These are phyloP conservation scores for Cyaniris semiargus DNA, from an alignment of 2,888 invertebrate species.

Conservation along the genomic window DNA sequence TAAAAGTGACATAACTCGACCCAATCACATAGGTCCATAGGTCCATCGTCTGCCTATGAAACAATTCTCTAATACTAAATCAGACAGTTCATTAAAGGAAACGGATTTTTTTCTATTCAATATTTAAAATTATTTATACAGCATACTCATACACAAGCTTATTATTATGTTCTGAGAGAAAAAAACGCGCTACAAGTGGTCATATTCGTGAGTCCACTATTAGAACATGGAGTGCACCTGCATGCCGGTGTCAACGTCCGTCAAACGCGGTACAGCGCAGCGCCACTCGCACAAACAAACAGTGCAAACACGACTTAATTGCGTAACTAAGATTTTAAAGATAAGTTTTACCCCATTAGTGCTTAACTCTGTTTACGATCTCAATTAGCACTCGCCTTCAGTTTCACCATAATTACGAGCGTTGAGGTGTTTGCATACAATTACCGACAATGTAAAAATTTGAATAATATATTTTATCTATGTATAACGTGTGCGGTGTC, in stretches of 20 bases:
- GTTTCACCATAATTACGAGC: slow-evolving; percentile 22
- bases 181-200: slow-evolving; percentile 12
- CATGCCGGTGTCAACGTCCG: slow-evolving; percentile 76
- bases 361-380: slow-evolving; percentile 39
- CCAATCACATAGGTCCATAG: too few species aligned
- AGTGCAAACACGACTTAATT: slow-evolving; percentile 44
- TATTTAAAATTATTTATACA: too few species aligned
- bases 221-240: slow-evolving; percentile 59
- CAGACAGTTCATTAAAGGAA: too few species aligned
- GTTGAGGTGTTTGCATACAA: slow-evolving; percentile 22
- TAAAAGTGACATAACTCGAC: too few species aligned
- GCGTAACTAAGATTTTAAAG: slow-evolving; percentile 36
- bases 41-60: background rate
- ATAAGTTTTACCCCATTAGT: slow-evolving; percentile 33
- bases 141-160: background rate
- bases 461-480: background rate
- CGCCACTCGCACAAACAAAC: slow-evolving; percentile 46
- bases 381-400: slow-evolving; percentile 28
- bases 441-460: slow-evolving; percentile 4
- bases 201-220: slow-evolving; percentile 47
- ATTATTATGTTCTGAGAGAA: background rate
- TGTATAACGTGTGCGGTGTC: background rate
- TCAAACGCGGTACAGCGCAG: slow-evolving; percentile 57
- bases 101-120: too few species aligned
- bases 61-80: too few species aligned